Percentiles rank a stretch among this genome's conserved stretches.
phyloP scores from a whole-genome alignment of 2,888 invertebrate genomes.

The Drosophila peninsularis region DNA sequence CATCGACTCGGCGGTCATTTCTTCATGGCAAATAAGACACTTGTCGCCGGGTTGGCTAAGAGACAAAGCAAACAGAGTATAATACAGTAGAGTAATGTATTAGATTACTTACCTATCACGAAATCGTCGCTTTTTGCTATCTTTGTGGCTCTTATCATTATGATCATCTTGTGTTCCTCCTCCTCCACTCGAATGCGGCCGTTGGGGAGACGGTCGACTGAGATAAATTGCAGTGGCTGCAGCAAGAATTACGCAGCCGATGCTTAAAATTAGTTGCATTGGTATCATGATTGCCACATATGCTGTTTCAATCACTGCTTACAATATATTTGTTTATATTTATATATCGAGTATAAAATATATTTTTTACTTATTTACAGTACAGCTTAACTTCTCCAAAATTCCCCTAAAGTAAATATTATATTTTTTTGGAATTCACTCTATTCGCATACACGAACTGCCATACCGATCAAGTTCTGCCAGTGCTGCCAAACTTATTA shows the following conservation, averaged over 20 bases:
- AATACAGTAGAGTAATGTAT: neutral
- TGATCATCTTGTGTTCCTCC: neutral
- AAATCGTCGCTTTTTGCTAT: neutral
- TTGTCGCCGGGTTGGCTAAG: constrained; percentile 48
- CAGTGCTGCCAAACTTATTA: neutral
- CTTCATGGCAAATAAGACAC: constrained; percentile 31
- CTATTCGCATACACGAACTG: neutral
- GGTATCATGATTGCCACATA: constrained; percentile 44
- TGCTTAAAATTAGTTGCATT: constrained; percentile 13
- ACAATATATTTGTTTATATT: neutral
- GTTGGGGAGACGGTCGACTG: neutral
- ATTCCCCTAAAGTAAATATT: neutral
- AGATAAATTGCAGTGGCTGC: constrained; percentile 36
- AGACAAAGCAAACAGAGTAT: neutral
- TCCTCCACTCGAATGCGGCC: neutral
- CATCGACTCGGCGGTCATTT: constrained; percentile 26
- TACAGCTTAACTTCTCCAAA: neutral
- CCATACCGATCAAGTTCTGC: neutral
- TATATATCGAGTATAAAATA: no score
- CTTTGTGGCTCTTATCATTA: neutral
- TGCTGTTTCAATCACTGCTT: neutral
- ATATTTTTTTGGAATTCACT: constrained; percentile 12
- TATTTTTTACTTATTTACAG: no score
- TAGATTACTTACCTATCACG: constrained; percentile 16
- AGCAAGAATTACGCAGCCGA: constrained; percentile 38